A percentile compares a stretch with the other conserved stretches of the same genome.
phyloP scores from a whole-genome alignment of 2,888 invertebrate genomes.

The Pogonocherus hispidulus region DNA sequence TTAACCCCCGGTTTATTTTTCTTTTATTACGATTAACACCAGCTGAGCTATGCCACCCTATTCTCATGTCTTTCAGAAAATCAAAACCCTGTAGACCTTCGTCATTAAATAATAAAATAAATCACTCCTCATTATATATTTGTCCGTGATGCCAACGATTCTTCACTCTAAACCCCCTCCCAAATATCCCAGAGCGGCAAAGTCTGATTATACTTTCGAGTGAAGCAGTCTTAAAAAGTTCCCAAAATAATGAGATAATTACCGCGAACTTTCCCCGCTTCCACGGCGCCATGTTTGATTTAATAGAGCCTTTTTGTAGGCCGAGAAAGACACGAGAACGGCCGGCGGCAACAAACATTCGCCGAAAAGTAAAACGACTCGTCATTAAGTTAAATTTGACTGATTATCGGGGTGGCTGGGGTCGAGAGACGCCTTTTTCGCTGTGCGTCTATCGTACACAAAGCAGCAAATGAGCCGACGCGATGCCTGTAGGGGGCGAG shows the following conservation, averaged over 20 bases:
- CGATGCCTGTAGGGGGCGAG: no score
- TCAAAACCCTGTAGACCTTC: background rate
- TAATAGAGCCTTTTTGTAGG: conserved; percentile 29
- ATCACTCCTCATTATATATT: background rate
- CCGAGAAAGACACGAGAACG: conserved; percentile 29
- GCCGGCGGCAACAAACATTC: conserved; percentile 44
- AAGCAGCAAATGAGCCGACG: no score
- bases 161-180: background rate
- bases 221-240: conserved; percentile 29
- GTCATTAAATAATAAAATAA: background rate
- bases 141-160: background rate
- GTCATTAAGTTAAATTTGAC: conserved; percentile 49
- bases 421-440: background rate
- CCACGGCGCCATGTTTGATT: conserved; percentile 22
- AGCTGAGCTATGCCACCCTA: no score
- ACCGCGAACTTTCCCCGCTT: conserved; percentile 14
- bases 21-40: no score
- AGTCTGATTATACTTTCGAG: no score
- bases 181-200: no score
- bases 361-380: conserved; percentile 38
- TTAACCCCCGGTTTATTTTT: no score
- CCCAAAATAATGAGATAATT: conserved; percentile 29
- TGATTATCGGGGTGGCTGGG: conserved; percentile 40
- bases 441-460: no score
- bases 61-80: no score